phyloP scores from a whole-genome alignment of 1,140 invertebrate genomes.

The Tachypleus tridentatus region DNA sequence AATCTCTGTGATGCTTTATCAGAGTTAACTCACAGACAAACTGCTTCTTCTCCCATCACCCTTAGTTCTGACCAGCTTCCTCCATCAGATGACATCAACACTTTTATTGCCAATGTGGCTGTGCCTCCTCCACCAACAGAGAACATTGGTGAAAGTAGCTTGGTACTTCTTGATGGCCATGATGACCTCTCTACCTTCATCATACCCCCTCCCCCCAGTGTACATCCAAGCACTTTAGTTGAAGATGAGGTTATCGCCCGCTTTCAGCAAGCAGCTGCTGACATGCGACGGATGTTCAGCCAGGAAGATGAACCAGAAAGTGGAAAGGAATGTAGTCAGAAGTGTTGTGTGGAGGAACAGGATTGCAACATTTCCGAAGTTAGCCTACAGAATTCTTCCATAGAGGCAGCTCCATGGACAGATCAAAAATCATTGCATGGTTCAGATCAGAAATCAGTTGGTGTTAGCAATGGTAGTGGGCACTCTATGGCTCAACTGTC shows the following conservation, averaged over 20 bases:
- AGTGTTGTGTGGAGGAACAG: too few species aligned
- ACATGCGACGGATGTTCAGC: constrained; percentile 20
- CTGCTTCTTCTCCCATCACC: background rate
- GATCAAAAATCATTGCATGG: too few species aligned
- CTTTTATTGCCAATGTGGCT: constrained; percentile 66
- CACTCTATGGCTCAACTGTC: too few species aligned
- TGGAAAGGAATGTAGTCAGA: too few species aligned
- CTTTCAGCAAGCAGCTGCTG: constrained; percentile 25
- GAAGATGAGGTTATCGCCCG: constrained; percentile 23
- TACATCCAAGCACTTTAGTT: constrained; percentile 19
- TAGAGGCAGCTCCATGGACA: too few species aligned
- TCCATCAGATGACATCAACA: constrained; percentile 49
- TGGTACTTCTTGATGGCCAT: background rate
- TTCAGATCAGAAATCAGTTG: too few species aligned
- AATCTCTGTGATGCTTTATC: constrained; percentile 14
- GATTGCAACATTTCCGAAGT: too few species aligned
- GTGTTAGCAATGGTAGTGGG: too few species aligned
- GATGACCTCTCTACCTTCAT: constrained; percentile 44
- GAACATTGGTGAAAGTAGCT: constrained; percentile 1
- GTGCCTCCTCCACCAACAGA: constrained; percentile 50
- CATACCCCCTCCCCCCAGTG: constrained; percentile 43
- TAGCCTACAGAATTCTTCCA: too few species aligned
- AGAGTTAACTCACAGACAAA: constrained; percentile 5
- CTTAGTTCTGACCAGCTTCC: background rate
- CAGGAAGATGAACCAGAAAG: background rate